Evolutionary conservation across 2,888 invertebrate genomes (phyloP).

Genomic region (Minunthozetes semirufus): DNA sequence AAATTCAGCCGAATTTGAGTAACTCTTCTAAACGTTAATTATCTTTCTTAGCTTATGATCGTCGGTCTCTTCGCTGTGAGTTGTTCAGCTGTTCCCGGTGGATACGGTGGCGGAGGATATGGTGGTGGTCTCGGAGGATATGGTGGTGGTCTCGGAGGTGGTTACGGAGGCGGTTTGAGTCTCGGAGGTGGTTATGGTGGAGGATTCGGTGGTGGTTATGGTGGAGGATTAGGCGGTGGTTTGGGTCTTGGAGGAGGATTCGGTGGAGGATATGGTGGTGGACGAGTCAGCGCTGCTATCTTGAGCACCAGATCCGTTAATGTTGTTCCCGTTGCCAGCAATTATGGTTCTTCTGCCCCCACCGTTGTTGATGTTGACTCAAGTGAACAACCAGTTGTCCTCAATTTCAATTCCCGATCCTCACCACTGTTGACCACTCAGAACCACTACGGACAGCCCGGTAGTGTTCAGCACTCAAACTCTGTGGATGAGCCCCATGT

Average conservation of each 20-base stretch:
- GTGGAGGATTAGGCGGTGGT: too few relatives aligned
- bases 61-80: too few relatives aligned
- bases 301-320: not conserved
- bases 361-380: conserved; percentile 25
- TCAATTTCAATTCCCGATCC: conserved; percentile 30
- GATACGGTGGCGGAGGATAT: too few relatives aligned
- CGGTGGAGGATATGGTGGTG: too few relatives aligned
- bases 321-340: not conserved
- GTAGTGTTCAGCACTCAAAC: not conserved
- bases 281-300: not conserved
- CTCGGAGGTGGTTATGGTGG: not conserved
- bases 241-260: not conserved
- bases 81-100: too few relatives aligned
- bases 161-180: too few relatives aligned
- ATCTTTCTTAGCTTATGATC: too few relatives aligned
- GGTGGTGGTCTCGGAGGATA: too few relatives aligned
- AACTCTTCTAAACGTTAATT: too few relatives aligned
- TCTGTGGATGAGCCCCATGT: conserved; percentile 27
- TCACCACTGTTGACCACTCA: not conserved
- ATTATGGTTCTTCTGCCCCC: not conserved
- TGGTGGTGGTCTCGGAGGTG: too few relatives aligned
- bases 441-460: not conserved
- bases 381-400: conserved; percentile 2
- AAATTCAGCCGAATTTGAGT: too few relatives aligned
- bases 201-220: too few relatives aligned